Conservation (phyloP, 1,140 invertebrate species). For the Pachypsylla venusta region DNA sequence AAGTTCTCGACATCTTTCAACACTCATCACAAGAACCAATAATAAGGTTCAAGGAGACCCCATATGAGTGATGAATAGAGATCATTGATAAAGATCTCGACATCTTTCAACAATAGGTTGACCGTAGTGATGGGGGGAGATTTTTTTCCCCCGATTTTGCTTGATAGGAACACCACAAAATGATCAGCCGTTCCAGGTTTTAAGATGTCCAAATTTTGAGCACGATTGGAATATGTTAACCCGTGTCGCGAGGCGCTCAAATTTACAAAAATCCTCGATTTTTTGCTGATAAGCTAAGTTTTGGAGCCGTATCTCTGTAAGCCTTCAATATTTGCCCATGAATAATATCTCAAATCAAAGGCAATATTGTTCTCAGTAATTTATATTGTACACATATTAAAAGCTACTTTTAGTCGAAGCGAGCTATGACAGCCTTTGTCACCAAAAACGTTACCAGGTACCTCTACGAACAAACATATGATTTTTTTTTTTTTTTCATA, state of each 20-base stretch:
- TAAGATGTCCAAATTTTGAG: slow-evolving; percentile 7
- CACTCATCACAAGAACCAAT: too few species aligned
- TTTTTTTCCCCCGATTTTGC: too few species aligned
- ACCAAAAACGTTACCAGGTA: background rate
- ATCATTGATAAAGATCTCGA: too few species aligned
- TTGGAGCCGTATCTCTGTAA: background rate
- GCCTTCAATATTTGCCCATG: background rate
- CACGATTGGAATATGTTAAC: background rate
- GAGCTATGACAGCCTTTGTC: background rate
- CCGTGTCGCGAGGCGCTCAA: slow-evolving; percentile 1
- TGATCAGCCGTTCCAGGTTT: background rate
- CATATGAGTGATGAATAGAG: too few species aligned
- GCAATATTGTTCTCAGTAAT: background rate
- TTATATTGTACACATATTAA: background rate
- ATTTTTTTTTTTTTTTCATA: too few species aligned
- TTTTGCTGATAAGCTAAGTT: background rate
- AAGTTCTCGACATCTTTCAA: too few species aligned
- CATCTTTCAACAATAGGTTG: too few species aligned
- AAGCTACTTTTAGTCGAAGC: background rate
- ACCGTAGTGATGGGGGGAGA: too few species aligned
- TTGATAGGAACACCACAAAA: background rate
- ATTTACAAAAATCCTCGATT: background rate
- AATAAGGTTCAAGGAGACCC: too few species aligned
- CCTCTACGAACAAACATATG: slow-evolving; percentile 1
- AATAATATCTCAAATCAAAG: background rate